Percentiles rank a stretch among this genome's conserved stretches.
phyloP scores from a whole-genome alignment of 1,140 invertebrate species.

The Antheraea mylitta region DNA sequence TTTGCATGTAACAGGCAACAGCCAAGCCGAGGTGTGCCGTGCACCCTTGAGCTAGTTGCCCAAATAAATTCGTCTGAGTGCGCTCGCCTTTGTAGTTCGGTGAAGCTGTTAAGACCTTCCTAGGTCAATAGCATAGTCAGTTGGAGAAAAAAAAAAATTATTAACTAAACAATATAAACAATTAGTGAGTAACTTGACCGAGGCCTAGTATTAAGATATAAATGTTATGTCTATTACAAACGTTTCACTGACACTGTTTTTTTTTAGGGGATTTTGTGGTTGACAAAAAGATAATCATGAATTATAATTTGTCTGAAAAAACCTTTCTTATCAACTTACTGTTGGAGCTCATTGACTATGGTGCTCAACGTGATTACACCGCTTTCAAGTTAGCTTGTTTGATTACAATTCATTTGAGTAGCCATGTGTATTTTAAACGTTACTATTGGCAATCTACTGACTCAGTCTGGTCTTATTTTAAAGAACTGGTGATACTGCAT shows the following conservation, averaged over 20 bases:
- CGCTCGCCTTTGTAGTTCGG: no score
- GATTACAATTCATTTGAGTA: constrained; percentile 48
- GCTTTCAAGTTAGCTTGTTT: constrained; percentile 49
- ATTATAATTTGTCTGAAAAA: constrained; percentile 53
- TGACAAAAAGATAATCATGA: constrained; percentile 45
- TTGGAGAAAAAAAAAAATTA: no score
- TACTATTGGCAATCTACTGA: constrained; percentile 56
- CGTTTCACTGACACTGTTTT: not conserved
- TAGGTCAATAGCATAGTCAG: no score
- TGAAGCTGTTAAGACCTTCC: no score
- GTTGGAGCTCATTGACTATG: constrained; percentile 51
- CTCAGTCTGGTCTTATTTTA: constrained; percentile 57
- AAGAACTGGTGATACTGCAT: constrained; percentile 61
- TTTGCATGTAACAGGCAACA: no score
- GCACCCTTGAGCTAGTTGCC: no score
- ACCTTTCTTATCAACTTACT: constrained; percentile 48
- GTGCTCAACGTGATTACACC: constrained; percentile 50
- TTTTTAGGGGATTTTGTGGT: constrained; percentile 44
- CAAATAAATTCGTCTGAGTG: no score
- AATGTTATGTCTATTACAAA: not conserved
- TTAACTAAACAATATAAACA: no score
- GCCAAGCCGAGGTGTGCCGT: no score
- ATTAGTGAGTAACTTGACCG: not conserved
- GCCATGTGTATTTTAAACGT: constrained; percentile 61
- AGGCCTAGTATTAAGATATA: no score